Evolutionary conservation across 2,888 invertebrate genomes (phyloP).

Genomic region (Sericinus montela): DNA sequence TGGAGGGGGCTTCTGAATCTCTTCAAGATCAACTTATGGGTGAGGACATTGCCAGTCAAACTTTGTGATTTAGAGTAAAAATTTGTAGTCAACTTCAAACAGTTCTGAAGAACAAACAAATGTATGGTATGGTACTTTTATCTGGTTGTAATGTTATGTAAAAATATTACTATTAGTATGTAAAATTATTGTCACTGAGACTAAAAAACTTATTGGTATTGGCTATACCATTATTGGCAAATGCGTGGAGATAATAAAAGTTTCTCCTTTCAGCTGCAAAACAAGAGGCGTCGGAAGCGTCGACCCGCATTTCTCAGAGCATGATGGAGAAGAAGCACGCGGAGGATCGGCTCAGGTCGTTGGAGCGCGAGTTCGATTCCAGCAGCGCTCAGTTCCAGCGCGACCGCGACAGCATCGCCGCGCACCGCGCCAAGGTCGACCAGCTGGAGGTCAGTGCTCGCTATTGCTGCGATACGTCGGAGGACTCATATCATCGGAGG

Average conservation of each 20-base stretch:
- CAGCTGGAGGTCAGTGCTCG: conserved; percentile 79
- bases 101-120: too few species aligned
- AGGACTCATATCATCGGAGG: too few species aligned
- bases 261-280: conserved; percentile 80
- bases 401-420: conserved; percentile 80
- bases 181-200: too few species aligned
- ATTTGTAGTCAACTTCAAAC: too few species aligned
- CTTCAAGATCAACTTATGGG: conserved; percentile 94
- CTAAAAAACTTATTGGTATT: too few species aligned
- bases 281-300: conserved; percentile 85
- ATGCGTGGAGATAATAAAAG: too few species aligned
- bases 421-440: conserved; percentile 43
- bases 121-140: too few species aligned
- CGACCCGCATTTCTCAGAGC: conserved; percentile 88
- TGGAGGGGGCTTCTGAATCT: conserved; percentile 89
- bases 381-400: conserved; percentile 83
- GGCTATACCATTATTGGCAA: too few species aligned
- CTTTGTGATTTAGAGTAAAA: too few species aligned
- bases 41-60: conserved; percentile 35
- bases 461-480: too few species aligned
- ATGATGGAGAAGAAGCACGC: conserved; percentile 86
- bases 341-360: conserved; percentile 80
- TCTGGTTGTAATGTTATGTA: too few species aligned
- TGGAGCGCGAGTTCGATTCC: conserved; percentile 82
- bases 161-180: too few species aligned